phyloP scores from a whole-genome alignment of 2,888 invertebrate species.

The Axea sp. region DNA sequence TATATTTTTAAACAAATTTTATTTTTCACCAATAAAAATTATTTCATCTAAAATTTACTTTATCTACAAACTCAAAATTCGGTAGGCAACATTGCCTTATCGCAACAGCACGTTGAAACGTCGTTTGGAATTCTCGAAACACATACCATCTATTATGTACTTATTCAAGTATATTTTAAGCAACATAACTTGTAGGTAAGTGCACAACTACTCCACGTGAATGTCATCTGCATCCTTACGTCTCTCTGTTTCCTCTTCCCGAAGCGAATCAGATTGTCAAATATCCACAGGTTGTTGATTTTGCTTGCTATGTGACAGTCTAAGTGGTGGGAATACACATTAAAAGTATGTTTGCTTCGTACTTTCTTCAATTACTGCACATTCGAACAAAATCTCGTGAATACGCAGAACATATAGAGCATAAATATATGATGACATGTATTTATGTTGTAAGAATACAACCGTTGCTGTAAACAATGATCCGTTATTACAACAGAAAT shows the following conservation, averaged over 20 bases:
- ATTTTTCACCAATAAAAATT: no score
- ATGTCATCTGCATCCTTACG: slow-evolving; percentile 46
- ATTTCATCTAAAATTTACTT: no score
- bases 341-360: slow-evolving; percentile 25
- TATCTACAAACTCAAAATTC: no score
- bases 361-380: slow-evolving; percentile 34
- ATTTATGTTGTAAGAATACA: no score
- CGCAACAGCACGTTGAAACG: no score
- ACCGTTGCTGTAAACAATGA: no score
- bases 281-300: slow-evolving; percentile 78
- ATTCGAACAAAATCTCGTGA: slow-evolving; percentile 8
- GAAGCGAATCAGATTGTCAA: slow-evolving; percentile 74
- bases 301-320: slow-evolving; percentile 65
- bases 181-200: slow-evolving; percentile 31
- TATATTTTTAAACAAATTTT: no score
- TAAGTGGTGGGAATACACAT: slow-evolving; percentile 42
- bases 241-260: slow-evolving; percentile 40
- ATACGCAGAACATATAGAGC: slow-evolving; percentile 8
- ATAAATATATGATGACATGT: not conserved
- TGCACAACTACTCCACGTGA: slow-evolving; percentile 21
- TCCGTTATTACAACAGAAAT: no score
- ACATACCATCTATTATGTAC: slow-evolving; percentile 18
- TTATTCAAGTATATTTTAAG: slow-evolving; percentile 18
- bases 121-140: slow-evolving; percentile 3
- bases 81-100: no score